Evolutionary conservation across 2,888 invertebrate genomes (phyloP), one percentile per base, ranked within the genome.

Genomic region (Salticus scenicus): DNA sequence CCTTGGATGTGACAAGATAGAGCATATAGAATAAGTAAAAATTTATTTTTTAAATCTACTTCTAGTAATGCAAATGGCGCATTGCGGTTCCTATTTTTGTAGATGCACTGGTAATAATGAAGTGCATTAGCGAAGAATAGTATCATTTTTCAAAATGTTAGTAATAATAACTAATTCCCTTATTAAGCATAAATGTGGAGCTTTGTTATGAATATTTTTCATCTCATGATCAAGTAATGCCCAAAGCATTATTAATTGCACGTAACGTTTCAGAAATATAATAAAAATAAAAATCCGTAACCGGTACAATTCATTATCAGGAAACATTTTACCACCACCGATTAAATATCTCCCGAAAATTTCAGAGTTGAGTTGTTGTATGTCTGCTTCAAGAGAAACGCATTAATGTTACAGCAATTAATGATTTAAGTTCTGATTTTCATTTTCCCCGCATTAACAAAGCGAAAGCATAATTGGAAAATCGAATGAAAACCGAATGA

Each of bases 121-220:
- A 77, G 77, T 73, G 67, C 84, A 84, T 84, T 84, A 78, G 77
- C 67, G 42, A 75, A 69, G 79, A 79, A 79, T 70, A 67, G 63
- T 79, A 85, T 85, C 85, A 79, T 79, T 85, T 71, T 75, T 47
- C 85, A 74, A 85, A 85, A 85, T 79, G 79, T 85, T 85, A 85
- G 79, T 85, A 85, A n/a, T n/a, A n/a, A 85, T 85, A 85, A 85
- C 79, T 75, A 70, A 85, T 85, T 79, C 79, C 72, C 67, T 78
- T 85, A 85, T 79, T 85, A 85, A 85, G 85, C 84, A 74, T 72
- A 57, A 12, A 47, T 2, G 27, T 66, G 76, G 77, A 83, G 78
- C 84, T 78, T 78, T 84, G 84, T 78, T 84, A 84, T 84, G 84
- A 77, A 84, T 73, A 84, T 84, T 75, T 75, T 75, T 79, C 66